A percentile compares a stretch with the other conserved stretches of the same genome.
phyloP scores from a whole-genome alignment of 2,797 vertebrate species.

The Eutrigla gurnardus region DNA sequence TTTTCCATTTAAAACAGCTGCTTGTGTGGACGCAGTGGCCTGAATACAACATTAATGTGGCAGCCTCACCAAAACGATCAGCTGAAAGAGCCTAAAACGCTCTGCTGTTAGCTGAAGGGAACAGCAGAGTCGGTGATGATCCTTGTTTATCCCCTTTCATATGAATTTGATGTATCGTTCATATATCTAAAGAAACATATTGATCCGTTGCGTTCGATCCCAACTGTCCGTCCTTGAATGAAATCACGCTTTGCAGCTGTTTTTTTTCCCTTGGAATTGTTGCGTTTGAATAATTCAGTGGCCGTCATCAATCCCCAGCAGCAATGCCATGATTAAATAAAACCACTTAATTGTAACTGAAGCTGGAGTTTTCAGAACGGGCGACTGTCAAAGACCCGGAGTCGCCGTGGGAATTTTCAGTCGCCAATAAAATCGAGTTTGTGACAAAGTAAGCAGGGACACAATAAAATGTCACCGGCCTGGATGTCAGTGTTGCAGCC shows the following conservation, averaged over 20 bases:
- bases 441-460: slow-evolving; percentile 33
- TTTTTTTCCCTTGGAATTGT: slow-evolving; percentile 39
- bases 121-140: neutral
- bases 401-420: slow-evolving; percentile 32
- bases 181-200: no score
- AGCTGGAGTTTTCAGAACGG: slow-evolving; percentile 26
- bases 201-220: neutral
- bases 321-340: slow-evolving; percentile 44
- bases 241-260: slow-evolving; percentile 11
- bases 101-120: neutral
- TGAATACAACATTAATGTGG: neutral
- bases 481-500: slow-evolving; percentile 44
- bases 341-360: slow-evolving; percentile 35
- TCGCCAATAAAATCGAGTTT: slow-evolving; percentile 51
- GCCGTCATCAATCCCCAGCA: slow-evolving; percentile 32
- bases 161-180: neutral
- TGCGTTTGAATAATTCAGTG: slow-evolving; percentile 30
- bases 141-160: neutral
- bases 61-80: neutral
- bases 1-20: no score
- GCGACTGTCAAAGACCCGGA: slow-evolving; percentile 28
- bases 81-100: neutral
- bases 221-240: slow-evolving; percentile 5
- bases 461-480: slow-evolving; percentile 46
- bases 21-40: no score